These are phyloP conservation scores for Lagopus leucura DNA, from an alignment of 2,113 vertebrate species.

Conservation along the genomic window DNA sequence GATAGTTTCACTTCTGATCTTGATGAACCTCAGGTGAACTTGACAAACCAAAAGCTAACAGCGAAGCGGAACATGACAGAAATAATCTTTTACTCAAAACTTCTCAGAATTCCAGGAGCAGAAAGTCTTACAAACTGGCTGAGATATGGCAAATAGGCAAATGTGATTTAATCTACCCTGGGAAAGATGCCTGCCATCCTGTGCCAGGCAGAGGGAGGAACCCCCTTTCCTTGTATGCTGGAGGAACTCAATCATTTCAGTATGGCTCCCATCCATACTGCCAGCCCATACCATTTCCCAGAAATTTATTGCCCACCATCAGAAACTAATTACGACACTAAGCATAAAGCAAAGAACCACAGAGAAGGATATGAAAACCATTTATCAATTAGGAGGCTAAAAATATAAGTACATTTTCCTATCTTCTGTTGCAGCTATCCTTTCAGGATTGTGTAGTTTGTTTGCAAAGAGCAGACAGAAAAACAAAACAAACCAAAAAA, in stretches of 20 bases:
- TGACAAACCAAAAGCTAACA: not conserved
- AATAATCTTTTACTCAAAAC: not conserved
- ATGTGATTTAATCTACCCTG: rapidly evolving
- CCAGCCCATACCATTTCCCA: not conserved
- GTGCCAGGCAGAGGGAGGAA: not conserved
- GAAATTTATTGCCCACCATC: not conserved
- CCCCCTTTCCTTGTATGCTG: not conserved
- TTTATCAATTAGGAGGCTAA: not conserved
- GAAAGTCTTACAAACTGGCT: not conserved
- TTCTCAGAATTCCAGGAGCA: not conserved
- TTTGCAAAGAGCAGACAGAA: not conserved
- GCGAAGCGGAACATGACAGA: not conserved
- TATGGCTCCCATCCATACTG: not conserved
- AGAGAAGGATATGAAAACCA: not conserved
- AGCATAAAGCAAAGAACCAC: not conserved
- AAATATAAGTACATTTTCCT: not conserved
- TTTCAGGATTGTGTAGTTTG: not conserved
- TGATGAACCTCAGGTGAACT: slow-evolving; percentile 15
- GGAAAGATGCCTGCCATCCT: not conserved
- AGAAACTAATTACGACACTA: not conserved
- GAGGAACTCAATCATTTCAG: not conserved
- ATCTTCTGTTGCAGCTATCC: not conserved
- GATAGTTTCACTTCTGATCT: not conserved
- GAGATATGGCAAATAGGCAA: not conserved
- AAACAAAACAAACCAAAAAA: not conserved